Conservation (phyloP, 92 coral and sea anemone species). For the Desmophyllum pertusum region DNA sequence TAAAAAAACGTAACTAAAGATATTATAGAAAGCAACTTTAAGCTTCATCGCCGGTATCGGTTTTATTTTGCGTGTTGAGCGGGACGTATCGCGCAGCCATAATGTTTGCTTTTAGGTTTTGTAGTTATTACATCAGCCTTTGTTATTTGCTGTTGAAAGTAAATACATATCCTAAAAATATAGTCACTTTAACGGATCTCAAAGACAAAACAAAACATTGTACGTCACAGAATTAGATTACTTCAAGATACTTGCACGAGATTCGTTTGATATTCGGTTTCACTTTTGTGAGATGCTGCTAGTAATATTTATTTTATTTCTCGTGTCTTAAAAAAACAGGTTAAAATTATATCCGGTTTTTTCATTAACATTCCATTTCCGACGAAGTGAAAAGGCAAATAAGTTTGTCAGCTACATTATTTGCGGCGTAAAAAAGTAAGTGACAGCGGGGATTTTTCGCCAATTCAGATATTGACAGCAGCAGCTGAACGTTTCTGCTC, state of each 20-base stretch:
- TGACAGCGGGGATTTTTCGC: conserved; percentile 5
- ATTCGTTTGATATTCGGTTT: neutral
- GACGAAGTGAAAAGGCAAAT: conserved; percentile 27
- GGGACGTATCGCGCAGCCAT: neutral
- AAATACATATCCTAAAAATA: neutral
- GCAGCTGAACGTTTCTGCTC: neutral
- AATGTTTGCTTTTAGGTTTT: conserved; percentile 8
- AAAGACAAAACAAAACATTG: neutral
- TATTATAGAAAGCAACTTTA: neutral
- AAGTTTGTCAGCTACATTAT: conserved; percentile 34
- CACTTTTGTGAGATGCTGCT: too few species aligned
- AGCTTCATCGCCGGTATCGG: neutral
- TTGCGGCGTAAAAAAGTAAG: conserved; percentile 20
- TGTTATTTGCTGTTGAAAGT: conserved; percentile 9
- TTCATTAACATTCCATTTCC: conserved; percentile 28
- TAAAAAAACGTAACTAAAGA: neutral
- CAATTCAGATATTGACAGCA: neutral
- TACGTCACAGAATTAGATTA: neutral
- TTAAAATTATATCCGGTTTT: conserved; percentile 15
- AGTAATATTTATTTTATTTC: neutral
- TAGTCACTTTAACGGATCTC: neutral
- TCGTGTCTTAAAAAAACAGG: neutral
- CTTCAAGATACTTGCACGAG: neutral
- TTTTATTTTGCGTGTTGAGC: neutral
- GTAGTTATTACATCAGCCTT: neutral